Evolutionary conservation across 2,888 invertebrate species (phyloP), one percentile per base, ranked within the genome.

Genomic region (Exephanes ischioxanthus): DNA sequence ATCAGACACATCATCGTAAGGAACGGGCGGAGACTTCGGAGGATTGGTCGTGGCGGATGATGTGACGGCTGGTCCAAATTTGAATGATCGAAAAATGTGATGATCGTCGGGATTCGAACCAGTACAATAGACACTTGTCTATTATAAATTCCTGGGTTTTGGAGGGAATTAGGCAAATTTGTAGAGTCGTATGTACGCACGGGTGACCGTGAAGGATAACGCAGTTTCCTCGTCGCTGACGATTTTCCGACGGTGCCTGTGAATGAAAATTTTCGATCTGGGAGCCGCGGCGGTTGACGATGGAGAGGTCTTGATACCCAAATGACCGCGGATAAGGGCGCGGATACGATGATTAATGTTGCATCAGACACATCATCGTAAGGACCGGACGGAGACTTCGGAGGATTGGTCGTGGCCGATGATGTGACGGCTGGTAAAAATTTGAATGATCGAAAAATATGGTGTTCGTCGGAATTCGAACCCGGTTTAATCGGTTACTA

Each of bases 71-170:
- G 41, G 1, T 41, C 5, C 0, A 41, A 41, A 9, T 41, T 41
- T 41, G 2, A 7, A 41, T 11, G 37, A 41, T 41, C 0, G 9
- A 41, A 9, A 41, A 41, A 41, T 41, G 0, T 33, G 5, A 5
- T 6, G 33, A 33, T 41, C 9, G 7, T 9, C 37, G 37, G 37
- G 37, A 7, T 37, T 37, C 37, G 9, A 37, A 9, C 9, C 80
- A 80, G 85, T 83, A 83, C 80, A 83, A 85, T 83, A 85, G 85
- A 83, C 79, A 84, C 85, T 22, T 22, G n/a, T n/a, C n/a, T n/a
- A n/a, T n/a, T n/a, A n/a, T n/a, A n/a, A n/a, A n/a, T n/a, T 87
- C n/a, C n/a, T n/a, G n/a, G n/a, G n/a, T n/a, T n/a, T n/a, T n/a
- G n/a, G n/a, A n/a, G n/a, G n/a, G n/a, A n/a, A n/a, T n/a, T n/a